Base-by-base conservation (phyloP, 2,888 invertebrate species). In the Gymnosoma rotundatum region DNA sequence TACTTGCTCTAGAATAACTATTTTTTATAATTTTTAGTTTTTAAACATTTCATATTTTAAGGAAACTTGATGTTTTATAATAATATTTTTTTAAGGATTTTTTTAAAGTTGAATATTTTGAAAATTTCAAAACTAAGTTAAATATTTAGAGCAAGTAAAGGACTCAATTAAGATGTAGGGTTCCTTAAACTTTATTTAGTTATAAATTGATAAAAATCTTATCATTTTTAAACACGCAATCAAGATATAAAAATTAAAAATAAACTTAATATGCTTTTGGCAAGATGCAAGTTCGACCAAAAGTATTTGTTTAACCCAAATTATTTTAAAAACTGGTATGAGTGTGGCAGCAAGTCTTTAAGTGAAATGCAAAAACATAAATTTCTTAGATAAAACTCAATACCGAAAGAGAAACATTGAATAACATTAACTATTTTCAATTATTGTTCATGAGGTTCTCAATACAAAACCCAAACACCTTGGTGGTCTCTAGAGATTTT, bases 221-320 rank as follows among this genome's bases (percentile, higher is more conserved):
- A 81, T 84, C 76, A 78, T 18, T 20, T 48, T n/a, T 52, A 36
- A 81, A 78, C 84, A 84, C 78, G 81, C 84, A 81, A 84, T 36
- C 64, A 58, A 84, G 84, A 81, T 81, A 75, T 58, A 21, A 45
- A 38, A 21, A 36, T 5, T 9, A 18, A 18, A 4, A 54, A 9
- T n/a, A n/a, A 2, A 10, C 36, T 12, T 6, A 32, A 45, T 45
- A 60, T 56, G 20, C 25, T 16, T 5, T 2, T 20, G 14, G 3
- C n/a, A 38, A 42, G 1, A 12, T 38, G 38, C 38, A 10, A 38
- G 38, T 9, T 38, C 38, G 2, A 7, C 38, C 6, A 45, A 45
- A 48, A n/a, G 9, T 21, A 50, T 18, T 32, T 16, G 18, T 64
- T 63, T 14, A 20, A 81, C 9, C 58, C 20, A 48, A 69, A 63